Base-by-base conservation (phyloP, 2,113 vertebrate species). In the Coreoperca whiteheadi region DNA sequence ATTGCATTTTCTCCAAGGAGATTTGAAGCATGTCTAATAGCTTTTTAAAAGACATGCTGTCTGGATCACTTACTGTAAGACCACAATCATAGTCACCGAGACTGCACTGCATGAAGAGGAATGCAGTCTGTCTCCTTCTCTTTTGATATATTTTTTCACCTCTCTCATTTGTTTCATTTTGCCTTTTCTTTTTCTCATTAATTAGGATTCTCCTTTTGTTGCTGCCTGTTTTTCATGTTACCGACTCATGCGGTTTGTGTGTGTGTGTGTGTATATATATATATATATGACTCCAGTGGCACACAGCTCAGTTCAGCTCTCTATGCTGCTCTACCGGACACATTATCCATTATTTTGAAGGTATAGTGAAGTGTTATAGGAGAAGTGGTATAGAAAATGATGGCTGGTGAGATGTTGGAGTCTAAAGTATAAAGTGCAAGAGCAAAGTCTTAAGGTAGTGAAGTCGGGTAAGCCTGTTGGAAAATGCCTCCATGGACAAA, bases 1-100 rank as follows among this genome's bases (percentile, higher is more conserved):
- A 77, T 88, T 90, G 82, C 80, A 81, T 91, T 92, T 91, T 93
- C 91, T 92, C 91, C 83, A 68, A 85, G 91, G 79, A 89, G 87
- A 91, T 93, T 89, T 92, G 90, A 91, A 94, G 93, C 82, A 91
- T 90, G 88, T 87, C 85, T 93, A 91, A 95, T 93, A 88, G 91
- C 91, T 93, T 93, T 95, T 94, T 86, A 93, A 94, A 93, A 25
- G 81, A 87, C 87, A 85, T 75, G 80, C 82, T 90, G 91, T 91
- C 91, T 74, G 87, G 41, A 89, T 82, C 77, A 57, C 82, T 94
- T 93, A 86, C 76, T 57, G 82, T 83, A 83, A 68, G 82, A 74
- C 70, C 66, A 41, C 64, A n/a, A n/a, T 84, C 84, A 79, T 84
- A 53, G 83, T 85, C 82, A 88, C 51, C 0, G 48, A 72, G 68